phyloP scores from a whole-genome alignment of 2,888 invertebrate genomes.

The Pasiphila rectangulata region DNA sequence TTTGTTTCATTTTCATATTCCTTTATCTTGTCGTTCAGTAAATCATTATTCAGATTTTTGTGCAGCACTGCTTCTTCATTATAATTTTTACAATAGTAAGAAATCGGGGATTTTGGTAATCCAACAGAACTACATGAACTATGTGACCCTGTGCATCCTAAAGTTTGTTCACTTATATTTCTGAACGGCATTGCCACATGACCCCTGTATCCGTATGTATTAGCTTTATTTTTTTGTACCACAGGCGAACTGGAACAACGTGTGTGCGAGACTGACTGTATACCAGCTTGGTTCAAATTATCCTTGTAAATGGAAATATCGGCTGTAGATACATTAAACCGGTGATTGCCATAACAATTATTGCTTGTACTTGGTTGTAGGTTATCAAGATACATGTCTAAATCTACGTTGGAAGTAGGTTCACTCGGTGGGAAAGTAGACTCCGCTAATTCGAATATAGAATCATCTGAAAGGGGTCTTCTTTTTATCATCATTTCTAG shows the following conservation, averaged over 20 bases:
- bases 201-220: conserved; percentile 38
- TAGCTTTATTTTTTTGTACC: conserved; percentile 42
- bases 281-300: conserved; percentile 43
- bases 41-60: conserved; percentile 70
- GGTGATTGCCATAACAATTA: conserved; percentile 28
- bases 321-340: conserved; percentile 41
- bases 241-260: conserved; percentile 68
- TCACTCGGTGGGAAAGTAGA: conserved; percentile 78
- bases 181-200: conserved; percentile 41
- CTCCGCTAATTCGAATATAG: conserved; percentile 84
- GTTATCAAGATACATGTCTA: conserved; percentile 85
- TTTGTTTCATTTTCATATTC: conserved; percentile 69
- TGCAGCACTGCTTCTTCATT: conserved; percentile 60
- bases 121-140: conserved; percentile 64
- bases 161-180: conserved; percentile 51
- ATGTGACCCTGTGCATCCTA: conserved; percentile 60
- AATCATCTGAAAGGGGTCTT: conserved; percentile 88
- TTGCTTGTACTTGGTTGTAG: conserved; percentile 74
- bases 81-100: conserved; percentile 72
- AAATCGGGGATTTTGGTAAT: conserved; percentile 64
- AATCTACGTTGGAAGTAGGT: conserved; percentile 78
- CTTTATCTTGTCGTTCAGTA: conserved; percentile 67
- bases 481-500: conserved; percentile 84
- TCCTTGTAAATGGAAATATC: conserved; percentile 48
- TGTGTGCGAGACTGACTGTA: conserved; percentile 42